These are phyloP conservation scores for Chaitophorus viminalis DNA, from an alignment of 2,888 invertebrate species.

Conservation along the genomic window DNA sequence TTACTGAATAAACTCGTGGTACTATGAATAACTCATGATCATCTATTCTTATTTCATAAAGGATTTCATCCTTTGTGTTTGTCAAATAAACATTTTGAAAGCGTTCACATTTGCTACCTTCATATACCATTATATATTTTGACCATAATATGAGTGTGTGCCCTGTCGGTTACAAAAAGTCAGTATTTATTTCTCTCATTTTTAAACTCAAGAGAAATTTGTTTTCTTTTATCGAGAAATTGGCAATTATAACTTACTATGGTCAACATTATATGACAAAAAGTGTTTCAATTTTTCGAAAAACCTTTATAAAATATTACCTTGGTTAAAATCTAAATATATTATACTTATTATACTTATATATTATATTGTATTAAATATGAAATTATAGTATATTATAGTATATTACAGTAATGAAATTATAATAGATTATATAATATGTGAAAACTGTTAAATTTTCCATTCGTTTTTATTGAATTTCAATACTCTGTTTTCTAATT, in stretches of 20 bases:
- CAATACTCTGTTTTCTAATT: too few species aligned
- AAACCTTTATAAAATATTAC: background rate
- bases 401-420: too few species aligned
- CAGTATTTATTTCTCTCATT: background rate
- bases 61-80: conserved; percentile 3
- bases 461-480: too few species aligned
- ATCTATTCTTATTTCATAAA: background rate
- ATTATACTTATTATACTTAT: too few species aligned
- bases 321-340: background rate
- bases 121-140: background rate
- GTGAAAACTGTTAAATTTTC: too few species aligned
- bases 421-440: too few species aligned
- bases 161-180: background rate
- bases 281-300: background rate
- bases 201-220: background rate
- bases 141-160: background rate
- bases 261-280: background rate
- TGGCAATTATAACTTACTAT: background rate
- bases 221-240: background rate
- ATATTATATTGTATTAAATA: too few species aligned
- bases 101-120: background rate
- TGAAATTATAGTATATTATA: too few species aligned
- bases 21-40: conserved; percentile 22
- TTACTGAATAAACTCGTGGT: background rate
- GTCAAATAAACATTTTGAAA: conserved; percentile 28